phyloP scores from a whole-genome alignment of 2,888 invertebrate genomes.

The Rotaria sp. region DNA sequence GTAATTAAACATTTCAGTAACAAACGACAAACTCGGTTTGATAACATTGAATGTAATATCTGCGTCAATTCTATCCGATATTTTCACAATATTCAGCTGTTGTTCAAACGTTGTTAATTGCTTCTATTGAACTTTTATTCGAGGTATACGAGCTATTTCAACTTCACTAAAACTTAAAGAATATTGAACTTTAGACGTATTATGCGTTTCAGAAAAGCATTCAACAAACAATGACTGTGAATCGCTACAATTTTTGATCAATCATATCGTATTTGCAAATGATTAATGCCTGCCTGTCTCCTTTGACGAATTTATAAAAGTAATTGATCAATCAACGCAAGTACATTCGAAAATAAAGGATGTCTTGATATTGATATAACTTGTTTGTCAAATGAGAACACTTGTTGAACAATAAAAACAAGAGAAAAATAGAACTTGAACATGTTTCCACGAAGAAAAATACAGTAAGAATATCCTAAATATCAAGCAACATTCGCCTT shows the following conservation, averaged over 20 bases:
- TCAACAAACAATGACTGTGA: background rate
- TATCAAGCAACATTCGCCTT: background rate
- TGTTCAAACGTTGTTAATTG: background rate
- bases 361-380: background rate
- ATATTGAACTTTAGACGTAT: background rate
- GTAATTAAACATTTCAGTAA: background rate
- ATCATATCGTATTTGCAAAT: background rate
- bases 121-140: background rate
- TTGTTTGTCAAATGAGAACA: background rate
- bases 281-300: background rate
- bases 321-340: background rate
- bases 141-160: background rate
- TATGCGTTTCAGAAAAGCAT: background rate
- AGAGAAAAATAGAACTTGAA: background rate
- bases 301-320: background rate
- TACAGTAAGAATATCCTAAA: background rate
- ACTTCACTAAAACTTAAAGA: background rate
- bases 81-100: background rate
- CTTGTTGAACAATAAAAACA: background rate
- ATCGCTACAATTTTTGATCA: background rate
- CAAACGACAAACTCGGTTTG: background rate
- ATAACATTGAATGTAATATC: background rate
- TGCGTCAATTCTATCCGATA: background rate
- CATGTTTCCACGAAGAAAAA: background rate
- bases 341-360: background rate